phyloP scores from a whole-genome alignment of 2,113 vertebrate species.

The Rhodinocichla rosea region DNA sequence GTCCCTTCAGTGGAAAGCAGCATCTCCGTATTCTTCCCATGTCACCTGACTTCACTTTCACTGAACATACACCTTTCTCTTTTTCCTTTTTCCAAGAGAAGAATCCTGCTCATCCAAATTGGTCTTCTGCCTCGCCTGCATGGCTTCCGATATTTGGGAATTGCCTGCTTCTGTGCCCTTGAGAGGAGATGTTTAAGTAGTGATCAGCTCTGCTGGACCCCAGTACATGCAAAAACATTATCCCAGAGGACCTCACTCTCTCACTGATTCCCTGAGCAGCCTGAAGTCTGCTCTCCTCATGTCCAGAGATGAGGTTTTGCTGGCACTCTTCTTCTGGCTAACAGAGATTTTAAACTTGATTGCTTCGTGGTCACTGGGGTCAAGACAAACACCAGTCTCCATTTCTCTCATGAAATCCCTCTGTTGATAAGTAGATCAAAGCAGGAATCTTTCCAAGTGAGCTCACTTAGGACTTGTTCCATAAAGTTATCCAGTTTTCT shows the following conservation, averaged over 20 bases:
- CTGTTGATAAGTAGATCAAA: neutral
- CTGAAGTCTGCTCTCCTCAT: neutral
- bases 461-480: neutral
- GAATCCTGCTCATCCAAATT: neutral
- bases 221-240: neutral
- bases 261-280: neutral
- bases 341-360: neutral
- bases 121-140: accelerated
- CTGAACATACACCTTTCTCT: neutral
- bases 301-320: neutral
- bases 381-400: neutral
- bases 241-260: neutral
- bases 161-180: neutral
- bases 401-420: neutral
- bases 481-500: neutral
- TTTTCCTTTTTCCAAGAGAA: neutral
- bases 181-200: neutral
- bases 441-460: neutral
- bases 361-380: accelerated
- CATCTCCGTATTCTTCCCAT: neutral
- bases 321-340: neutral
- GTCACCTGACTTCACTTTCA: neutral
- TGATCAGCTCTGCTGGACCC: neutral
- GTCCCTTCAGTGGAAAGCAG: neutral
- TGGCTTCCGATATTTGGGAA: neutral